Conservation (phyloP, 2,888 invertebrate species). For the Hedya salicella region DNA sequence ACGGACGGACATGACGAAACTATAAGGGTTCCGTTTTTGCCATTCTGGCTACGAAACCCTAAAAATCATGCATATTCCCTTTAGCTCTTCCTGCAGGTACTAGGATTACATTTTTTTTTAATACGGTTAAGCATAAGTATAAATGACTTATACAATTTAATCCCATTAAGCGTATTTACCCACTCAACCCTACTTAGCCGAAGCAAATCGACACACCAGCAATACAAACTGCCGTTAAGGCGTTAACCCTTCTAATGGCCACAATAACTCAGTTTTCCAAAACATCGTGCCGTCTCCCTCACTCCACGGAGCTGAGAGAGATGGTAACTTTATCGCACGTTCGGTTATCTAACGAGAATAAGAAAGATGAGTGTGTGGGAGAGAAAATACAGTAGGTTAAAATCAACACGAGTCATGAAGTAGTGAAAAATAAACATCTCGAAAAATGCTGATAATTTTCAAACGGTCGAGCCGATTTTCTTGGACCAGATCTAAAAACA, state of each 20-base stretch:
- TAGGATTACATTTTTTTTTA: too few species aligned
- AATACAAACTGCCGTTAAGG: conserved; percentile 13
- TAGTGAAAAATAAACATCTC: too few species aligned
- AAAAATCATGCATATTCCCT: too few species aligned
- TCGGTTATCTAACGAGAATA: conserved; percentile 12
- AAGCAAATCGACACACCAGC: conserved; percentile 27
- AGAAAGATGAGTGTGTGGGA: not conserved
- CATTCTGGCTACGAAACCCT: too few species aligned
- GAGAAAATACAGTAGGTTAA: conserved; percentile 10
- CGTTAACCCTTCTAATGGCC: conserved; percentile 27
- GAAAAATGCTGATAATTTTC: too few species aligned
- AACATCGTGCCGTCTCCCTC: conserved; percentile 6
- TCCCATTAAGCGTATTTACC: not conserved
- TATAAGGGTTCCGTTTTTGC: too few species aligned
- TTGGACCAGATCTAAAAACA: too few species aligned
- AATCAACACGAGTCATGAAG: too few species aligned
- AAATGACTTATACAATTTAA: not conserved
- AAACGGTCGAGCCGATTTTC: too few species aligned
- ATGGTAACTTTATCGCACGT: conserved; percentile 10
- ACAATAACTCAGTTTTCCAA: conserved; percentile 29
- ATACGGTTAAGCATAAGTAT: not conserved
- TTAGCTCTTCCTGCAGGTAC: too few species aligned
- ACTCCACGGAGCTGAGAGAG: not conserved
- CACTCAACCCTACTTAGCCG: not conserved
- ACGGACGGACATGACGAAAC: too few species aligned